Evolutionary conservation across 2,113 vertebrate species (phyloP).

Genomic region (Proterorhinus semilunaris): DNA sequence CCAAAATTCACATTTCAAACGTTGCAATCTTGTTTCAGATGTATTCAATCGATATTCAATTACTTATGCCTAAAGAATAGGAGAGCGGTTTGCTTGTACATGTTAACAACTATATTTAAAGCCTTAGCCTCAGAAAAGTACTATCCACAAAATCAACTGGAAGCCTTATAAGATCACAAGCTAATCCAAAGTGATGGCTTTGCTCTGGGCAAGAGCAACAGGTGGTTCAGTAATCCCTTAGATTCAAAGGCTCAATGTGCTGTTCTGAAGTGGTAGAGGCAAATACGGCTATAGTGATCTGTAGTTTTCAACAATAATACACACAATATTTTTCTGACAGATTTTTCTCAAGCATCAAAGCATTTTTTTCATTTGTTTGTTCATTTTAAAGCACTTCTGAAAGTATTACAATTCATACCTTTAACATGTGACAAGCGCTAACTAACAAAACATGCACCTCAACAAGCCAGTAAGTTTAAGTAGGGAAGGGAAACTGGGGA

Average conservation of each 20-base stretch:
- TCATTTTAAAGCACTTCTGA: not conserved
- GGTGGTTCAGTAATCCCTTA: slow-evolving; percentile 31
- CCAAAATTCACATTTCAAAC: not conserved
- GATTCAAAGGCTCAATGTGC: slow-evolving; percentile 10
- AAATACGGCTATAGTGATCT: not conserved
- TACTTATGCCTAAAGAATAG: not conserved
- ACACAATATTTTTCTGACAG: not conserved
- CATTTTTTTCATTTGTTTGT: not conserved
- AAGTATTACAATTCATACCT: not conserved
- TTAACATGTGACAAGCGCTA: not conserved
- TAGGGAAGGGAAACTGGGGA: slow-evolving; percentile 33
- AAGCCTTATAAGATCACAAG: slow-evolving; percentile 7
- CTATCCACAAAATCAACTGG: slow-evolving; percentile 6
- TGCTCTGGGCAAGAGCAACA: slow-evolving; percentile 23
- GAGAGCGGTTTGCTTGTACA: not conserved
- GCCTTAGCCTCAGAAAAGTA: not conserved
- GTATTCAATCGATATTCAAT: not conserved
- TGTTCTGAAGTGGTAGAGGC: slow-evolving; percentile 6
- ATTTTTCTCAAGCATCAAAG: not conserved
- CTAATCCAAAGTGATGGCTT: slow-evolving; percentile 23
- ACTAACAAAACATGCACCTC: not conserved
- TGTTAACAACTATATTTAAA: not conserved
- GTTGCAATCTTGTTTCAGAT: not conserved
- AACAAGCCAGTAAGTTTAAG: slow-evolving; percentile 12
- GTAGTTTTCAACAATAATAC: not conserved